These are phyloP conservation scores for Monopis laevigella DNA, from an alignment of 2,888 invertebrate species.

Conservation along the genomic window DNA sequence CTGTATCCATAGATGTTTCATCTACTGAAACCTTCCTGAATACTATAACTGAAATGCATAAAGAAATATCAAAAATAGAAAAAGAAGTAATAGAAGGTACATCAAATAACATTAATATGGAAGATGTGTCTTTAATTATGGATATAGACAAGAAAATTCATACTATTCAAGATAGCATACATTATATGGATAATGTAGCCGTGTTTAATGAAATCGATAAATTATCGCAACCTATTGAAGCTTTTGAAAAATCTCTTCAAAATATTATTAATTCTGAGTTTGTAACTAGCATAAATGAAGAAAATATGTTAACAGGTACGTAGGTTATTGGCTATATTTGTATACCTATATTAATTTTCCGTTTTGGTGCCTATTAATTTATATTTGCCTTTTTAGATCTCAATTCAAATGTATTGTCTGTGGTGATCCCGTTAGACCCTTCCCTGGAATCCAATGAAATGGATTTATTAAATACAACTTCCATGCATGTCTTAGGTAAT, in stretches of 20 bases:
- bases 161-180: slow-evolving; percentile 38
- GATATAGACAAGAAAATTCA: slow-evolving; percentile 44
- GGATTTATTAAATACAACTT: too few species aligned
- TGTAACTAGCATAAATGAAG: too few species aligned
- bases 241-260: slow-evolving; percentile 36
- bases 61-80: slow-evolving; percentile 33
- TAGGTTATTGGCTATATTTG: too few species aligned
- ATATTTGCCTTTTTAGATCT: slow-evolving; percentile 32
- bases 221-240: slow-evolving; percentile 33
- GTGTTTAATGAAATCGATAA: slow-evolving; percentile 27
- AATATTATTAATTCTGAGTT: too few species aligned
- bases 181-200: slow-evolving; percentile 33
- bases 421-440: too few species aligned
- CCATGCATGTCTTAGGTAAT: too few species aligned
- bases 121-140: slow-evolving; percentile 35
- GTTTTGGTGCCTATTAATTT: neutral
- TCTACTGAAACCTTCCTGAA: slow-evolving; percentile 43
- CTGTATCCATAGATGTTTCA: slow-evolving; percentile 34
- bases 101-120: slow-evolving; percentile 24
- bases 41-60: slow-evolving; percentile 41
- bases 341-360: too few species aligned
- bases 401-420: slow-evolving; percentile 34
- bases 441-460: too few species aligned
- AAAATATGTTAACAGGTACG: too few species aligned
- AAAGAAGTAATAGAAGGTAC: slow-evolving; percentile 32